Conservation (phyloP, 2,797 vertebrate species). For the Sardinella longiceps region DNA sequence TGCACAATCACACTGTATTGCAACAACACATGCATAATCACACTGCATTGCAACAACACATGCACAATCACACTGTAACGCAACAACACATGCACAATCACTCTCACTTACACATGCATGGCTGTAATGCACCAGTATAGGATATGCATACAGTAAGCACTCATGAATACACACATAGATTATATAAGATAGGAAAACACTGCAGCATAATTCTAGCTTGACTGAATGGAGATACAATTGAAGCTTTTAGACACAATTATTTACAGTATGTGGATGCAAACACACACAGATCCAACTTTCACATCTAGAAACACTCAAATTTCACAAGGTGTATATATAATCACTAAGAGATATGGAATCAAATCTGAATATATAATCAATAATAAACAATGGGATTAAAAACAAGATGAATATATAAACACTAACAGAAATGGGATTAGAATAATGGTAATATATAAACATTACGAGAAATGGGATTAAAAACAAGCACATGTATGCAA, state of each 20-base stretch:
- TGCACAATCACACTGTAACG: no score
- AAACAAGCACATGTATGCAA: neutral
- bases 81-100: slow-evolving; percentile 39
- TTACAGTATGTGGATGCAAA: neutral
- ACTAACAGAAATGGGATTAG: neutral
- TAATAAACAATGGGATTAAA: neutral
- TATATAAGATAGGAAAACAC: no score
- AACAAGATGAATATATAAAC: neutral
- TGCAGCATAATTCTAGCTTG: no score
- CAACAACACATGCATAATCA: no score
- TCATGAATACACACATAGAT: no score
- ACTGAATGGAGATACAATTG: neutral
- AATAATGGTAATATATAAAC: neutral
- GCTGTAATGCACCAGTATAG: no score
- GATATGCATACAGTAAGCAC: no score
- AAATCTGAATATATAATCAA: neutral
- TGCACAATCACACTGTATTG: no score
- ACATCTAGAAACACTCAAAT: neutral
- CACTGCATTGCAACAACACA: no score
- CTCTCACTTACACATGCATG: neutral
- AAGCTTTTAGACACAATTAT: neutral
- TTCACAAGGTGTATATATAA: neutral
- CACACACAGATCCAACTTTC: neutral
- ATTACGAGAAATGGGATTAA: neutral
- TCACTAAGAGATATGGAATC: neutral